phyloP scores from a whole-genome alignment of 2,113 vertebrate species.

The Bujurquina vittata region DNA sequence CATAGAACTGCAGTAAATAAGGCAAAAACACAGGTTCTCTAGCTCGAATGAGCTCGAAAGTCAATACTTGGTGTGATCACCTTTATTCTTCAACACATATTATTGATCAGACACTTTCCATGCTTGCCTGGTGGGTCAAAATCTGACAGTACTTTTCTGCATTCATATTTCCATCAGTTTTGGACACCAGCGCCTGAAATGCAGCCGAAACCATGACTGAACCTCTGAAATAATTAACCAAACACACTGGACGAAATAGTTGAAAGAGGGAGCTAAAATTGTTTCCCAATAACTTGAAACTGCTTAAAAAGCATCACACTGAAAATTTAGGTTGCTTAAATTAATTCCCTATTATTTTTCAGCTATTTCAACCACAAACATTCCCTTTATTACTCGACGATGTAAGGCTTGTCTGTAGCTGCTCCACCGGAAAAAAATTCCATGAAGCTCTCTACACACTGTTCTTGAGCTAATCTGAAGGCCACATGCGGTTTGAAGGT shows the following conservation, averaged over 20 bases:
- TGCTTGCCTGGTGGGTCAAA: no score
- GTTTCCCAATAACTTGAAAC: rapidly evolving
- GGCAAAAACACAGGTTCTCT: not conserved
- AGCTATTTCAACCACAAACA: not conserved
- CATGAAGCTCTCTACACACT: no score
- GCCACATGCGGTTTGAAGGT: no score
- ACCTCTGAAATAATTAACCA: not conserved
- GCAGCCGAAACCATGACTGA: no score
- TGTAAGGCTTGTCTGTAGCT: no score
- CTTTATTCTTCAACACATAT: not conserved
- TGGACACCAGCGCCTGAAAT: no score
- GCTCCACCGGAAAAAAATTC: no score
- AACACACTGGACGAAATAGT: not conserved
- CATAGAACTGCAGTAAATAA: not conserved
- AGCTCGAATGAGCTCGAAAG: not conserved
- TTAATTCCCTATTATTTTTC: not conserved
- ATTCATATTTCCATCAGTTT: no score
- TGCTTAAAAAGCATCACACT: not conserved
- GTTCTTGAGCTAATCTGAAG: no score
- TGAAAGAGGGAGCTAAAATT: not conserved
- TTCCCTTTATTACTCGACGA: no score
- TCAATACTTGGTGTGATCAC: not conserved
- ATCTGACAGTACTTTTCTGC: no score
- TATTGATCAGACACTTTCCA: not conserved
- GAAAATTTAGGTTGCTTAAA: not conserved